These are phyloP conservation scores for Cynoglossus semilaevis DNA, from an alignment of 2,113 vertebrate genomes.

Conservation along the genomic window DNA sequence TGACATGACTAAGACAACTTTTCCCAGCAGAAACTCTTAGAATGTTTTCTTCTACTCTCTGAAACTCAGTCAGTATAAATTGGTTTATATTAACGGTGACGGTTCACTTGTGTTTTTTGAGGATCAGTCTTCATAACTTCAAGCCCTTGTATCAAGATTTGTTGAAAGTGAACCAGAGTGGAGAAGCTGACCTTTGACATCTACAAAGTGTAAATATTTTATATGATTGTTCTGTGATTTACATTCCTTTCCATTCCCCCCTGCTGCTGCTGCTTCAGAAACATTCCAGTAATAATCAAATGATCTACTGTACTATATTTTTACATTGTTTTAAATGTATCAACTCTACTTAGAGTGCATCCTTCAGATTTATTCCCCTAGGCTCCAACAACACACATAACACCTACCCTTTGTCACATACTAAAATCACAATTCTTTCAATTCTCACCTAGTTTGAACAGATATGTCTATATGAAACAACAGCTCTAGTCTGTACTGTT, in stretches of 20 bases:
- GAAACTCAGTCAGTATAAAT: not conserved
- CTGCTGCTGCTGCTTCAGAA: not conserved
- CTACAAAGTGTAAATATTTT: not conserved
- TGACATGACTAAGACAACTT: not conserved
- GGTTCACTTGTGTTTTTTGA: not conserved
- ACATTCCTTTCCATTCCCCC: not conserved
- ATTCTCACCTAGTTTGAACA: no score
- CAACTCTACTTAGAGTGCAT: conserved; percentile 14
- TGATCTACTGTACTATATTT: conserved; percentile 21
- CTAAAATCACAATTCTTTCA: no score
- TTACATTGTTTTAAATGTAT: conserved; percentile 81
- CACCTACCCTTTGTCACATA: no score
- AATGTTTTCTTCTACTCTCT: conserved; percentile 1
- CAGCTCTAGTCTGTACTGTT: no score
- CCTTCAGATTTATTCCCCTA: not conserved
- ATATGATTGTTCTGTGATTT: no score
- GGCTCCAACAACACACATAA: not conserved
- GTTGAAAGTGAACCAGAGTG: not conserved
- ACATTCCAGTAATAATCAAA: not conserved
- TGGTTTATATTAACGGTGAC: no score
- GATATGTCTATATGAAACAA: no score
- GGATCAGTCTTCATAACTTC: not conserved
- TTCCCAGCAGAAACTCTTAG: not conserved
- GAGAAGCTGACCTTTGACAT: not conserved
- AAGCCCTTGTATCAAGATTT: conserved; percentile 2